A percentile compares a stretch with the other conserved stretches of the same genome.
These are phyloP conservation scores for Itoplectis maculator DNA, from an alignment of 2,888 invertebrate genomes.

Conservation along the genomic window DNA sequence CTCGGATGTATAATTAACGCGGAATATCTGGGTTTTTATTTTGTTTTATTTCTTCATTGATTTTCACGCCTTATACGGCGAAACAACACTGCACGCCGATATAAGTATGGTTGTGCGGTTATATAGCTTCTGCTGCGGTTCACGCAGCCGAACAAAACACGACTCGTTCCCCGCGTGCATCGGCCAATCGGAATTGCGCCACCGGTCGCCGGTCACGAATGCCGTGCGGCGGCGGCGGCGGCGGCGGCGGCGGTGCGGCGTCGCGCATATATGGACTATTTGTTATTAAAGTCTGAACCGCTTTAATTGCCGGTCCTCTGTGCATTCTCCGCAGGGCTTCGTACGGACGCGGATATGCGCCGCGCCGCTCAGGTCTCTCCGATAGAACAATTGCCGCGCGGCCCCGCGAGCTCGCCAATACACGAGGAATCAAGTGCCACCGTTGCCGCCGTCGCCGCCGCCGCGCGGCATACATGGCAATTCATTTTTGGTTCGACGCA, in stretches of 20 bases:
- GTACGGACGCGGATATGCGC: not conserved
- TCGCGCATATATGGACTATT: not conserved
- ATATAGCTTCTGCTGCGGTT: not conserved
- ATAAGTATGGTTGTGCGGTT: too few relatives aligned
- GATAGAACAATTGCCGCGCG: slow-evolving; percentile 22
- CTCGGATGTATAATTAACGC: too few relatives aligned
- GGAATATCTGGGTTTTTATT: not conserved
- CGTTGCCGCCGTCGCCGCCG: too few relatives aligned
- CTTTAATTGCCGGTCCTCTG: slow-evolving; percentile 17
- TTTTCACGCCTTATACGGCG: not conserved
- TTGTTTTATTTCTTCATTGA: not conserved
- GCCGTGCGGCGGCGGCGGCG: too few relatives aligned
- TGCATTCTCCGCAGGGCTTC: not conserved
- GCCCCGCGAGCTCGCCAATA: slow-evolving; percentile 2
- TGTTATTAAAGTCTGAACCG: slow-evolving; percentile 21
- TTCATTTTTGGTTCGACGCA: slow-evolving; percentile 27
- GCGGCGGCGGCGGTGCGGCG: not conserved
- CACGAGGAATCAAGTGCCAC: slow-evolving; percentile 24
- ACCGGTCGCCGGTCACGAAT: not conserved
- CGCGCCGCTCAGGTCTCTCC: not conserved
- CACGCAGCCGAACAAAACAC: not conserved
- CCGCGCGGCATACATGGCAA: not conserved
- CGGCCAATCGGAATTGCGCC: too few relatives aligned
- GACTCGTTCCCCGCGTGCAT: too few relatives aligned
- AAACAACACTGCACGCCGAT: not conserved